Base-by-base conservation (phyloP, 2,113 vertebrate species). In the Eubucco bourcierii region DNA sequence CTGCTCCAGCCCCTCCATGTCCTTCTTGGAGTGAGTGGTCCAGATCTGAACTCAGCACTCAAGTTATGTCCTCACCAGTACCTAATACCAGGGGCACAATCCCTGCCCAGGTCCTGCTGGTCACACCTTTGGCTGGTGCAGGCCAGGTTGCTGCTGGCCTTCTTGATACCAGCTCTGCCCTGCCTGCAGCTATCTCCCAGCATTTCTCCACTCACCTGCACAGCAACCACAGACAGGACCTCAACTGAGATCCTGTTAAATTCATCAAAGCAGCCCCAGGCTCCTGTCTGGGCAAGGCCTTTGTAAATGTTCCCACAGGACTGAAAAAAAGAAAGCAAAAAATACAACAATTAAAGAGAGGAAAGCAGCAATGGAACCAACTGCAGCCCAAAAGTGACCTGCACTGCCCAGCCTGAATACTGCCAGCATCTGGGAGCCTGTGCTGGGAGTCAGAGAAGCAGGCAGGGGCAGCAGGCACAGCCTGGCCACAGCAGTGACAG, bases 281-380 rank as follows among this genome's bases (percentile, higher is more conserved):
- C 98, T n/a, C 99, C 99, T 0, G 99, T 99, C 97, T 99, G 99
- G 74, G 99, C 98, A 80, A 99, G 98, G 77, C 99, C 99, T 98
- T 99, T 99, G 97, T 99, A 99, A 97, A 99, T 99, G 97, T 98
- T 99, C 70, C 99, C 99, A 86, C 99, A 99, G 27, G 99, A 99
- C 99, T 99, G 95, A 21, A 82, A 90, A 46, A 78, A 23, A 89
- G 37, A 46, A 77, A 28, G 80, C 89, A 64, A 71, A 67, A 80
- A 27, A 46, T 15, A 55, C 20, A 15, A 68, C 25, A 28, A 65
- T 28, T 27, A 91, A 95, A 77, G 59, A 93, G 74, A n/a, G 84
- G 70, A 97, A 91, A 94, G 96, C 72, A 95, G 41, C 81, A 93
- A 70, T 3, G 0, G 73, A 81, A 37, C 52, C 8, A 20, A 64